These are phyloP conservation scores for Thera obeliscata DNA, from an alignment of 2,888 invertebrate species.

Conservation along the genomic window DNA sequence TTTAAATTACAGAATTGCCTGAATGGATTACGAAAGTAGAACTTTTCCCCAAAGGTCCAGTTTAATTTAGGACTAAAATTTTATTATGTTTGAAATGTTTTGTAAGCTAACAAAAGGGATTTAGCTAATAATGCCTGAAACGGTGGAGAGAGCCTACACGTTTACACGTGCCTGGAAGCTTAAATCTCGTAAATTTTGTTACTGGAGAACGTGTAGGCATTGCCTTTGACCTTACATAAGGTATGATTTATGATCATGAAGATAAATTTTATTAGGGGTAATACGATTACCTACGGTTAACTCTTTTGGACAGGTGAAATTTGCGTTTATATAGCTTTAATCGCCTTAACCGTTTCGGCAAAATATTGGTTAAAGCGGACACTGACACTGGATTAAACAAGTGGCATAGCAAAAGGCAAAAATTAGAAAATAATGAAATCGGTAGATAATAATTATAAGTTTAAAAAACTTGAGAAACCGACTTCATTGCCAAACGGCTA, in stretches of 20 bases:
- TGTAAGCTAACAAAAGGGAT: constrained; percentile 33
- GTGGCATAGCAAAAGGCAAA: no score
- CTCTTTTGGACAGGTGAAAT: background rate
- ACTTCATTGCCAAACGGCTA: no score
- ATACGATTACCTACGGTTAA: background rate
- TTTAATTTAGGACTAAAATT: constrained; percentile 35
- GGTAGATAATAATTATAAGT: no score
- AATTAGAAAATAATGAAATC: no score
- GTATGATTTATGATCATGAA: constrained; percentile 20
- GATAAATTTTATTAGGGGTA: constrained; percentile 18
- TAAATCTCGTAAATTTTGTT: constrained; percentile 13
- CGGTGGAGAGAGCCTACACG: background rate
- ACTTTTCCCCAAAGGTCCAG: constrained; percentile 21
- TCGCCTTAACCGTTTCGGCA: no score
- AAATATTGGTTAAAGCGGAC: no score
- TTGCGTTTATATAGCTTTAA: background rate
- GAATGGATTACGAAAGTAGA: constrained; percentile 29
- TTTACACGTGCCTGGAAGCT: background rate
- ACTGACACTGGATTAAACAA: background rate
- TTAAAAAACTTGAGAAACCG: no score
- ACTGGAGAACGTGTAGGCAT: constrained; percentile 7
- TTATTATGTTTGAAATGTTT: constrained; percentile 38
- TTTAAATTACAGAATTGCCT: constrained; percentile 10
- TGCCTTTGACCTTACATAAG: constrained; percentile 1
- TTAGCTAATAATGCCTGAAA: constrained; percentile 28